These are phyloP conservation scores for Sphaeramia orbicularis DNA, from an alignment of 2,797 vertebrate species.

Conservation along the genomic window DNA sequence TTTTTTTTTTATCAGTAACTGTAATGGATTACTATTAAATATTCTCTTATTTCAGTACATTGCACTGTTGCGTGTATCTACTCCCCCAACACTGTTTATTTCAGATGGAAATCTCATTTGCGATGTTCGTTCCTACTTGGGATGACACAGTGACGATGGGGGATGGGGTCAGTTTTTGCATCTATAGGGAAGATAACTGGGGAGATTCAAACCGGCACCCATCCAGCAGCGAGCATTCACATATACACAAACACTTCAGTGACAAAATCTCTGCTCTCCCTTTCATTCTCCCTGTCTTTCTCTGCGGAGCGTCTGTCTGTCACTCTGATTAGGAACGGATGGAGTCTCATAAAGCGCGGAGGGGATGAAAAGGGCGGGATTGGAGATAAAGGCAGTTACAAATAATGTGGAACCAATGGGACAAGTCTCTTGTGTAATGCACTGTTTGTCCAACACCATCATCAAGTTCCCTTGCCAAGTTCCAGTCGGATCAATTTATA, in stretches of 20 bases:
- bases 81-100: too few species aligned
- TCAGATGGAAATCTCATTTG: neutral
- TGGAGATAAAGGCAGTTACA: slow-evolving; percentile 69
- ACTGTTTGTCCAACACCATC: slow-evolving; percentile 64
- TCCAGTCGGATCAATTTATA: slow-evolving; percentile 18
- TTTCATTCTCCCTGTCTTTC: slow-evolving; percentile 80
- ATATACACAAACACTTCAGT: slow-evolving; percentile 62
- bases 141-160: slow-evolving; percentile 37
- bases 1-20: too few species aligned
- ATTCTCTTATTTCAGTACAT: too few species aligned
- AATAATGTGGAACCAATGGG: slow-evolving; percentile 76
- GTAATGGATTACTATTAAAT: too few species aligned
- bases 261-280: slow-evolving; percentile 74
- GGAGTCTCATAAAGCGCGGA: slow-evolving; percentile 73
- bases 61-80: too few species aligned
- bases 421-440: slow-evolving; percentile 72
- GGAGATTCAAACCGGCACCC: slow-evolving; percentile 58
- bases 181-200: slow-evolving; percentile 53
- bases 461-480: slow-evolving; percentile 42
- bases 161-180: slow-evolving; percentile 42
- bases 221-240: slow-evolving; percentile 57
- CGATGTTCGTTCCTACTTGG: neutral
- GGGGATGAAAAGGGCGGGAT: slow-evolving; percentile 75
- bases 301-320: slow-evolving; percentile 84
- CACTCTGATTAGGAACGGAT: slow-evolving; percentile 83